These are phyloP conservation scores for Danionella dracula DNA, from an alignment of 2,797 vertebrate genomes.

Conservation along the genomic window DNA sequence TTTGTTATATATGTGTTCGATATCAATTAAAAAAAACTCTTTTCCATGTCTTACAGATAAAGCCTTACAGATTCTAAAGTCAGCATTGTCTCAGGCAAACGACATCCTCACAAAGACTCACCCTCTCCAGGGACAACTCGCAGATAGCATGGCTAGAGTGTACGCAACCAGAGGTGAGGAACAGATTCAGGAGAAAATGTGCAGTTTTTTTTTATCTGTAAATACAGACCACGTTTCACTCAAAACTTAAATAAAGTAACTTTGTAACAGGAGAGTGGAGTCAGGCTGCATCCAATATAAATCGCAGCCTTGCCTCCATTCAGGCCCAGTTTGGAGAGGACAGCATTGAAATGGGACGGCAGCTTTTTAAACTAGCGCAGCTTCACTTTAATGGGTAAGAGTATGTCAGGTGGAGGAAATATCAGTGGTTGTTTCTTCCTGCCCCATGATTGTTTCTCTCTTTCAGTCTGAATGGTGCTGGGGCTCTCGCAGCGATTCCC, in stretches of 20 bases:
- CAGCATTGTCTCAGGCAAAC: slow-evolving; percentile 56
- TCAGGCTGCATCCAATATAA: slow-evolving; percentile 77
- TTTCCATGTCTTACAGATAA: slow-evolving; percentile 58
- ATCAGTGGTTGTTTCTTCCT: background rate
- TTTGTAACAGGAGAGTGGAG: slow-evolving; percentile 84
- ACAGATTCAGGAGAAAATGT: no score
- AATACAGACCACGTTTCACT: no score
- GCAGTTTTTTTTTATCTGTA: no score
- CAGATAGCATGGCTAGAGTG: slow-evolving; percentile 78
- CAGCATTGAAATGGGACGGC: slow-evolving; percentile 83
- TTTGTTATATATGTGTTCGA: background rate
- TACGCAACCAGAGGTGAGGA: slow-evolving; percentile 77
- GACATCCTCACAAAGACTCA: slow-evolving; percentile 74
- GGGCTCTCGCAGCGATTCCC: slow-evolving; percentile 72
- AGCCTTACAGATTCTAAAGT: slow-evolving; percentile 66
- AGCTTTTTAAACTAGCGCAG: slow-evolving; percentile 91
- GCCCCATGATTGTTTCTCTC: background rate
- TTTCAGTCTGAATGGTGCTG: slow-evolving; percentile 69
- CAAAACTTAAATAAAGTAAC: no score
- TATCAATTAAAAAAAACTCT: background rate
- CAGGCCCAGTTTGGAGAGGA: slow-evolving; percentile 75
- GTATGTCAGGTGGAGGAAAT: background rate
- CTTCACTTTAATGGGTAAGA: slow-evolving; percentile 91
- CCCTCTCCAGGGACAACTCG: slow-evolving; percentile 75
- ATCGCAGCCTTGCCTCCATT: slow-evolving; percentile 69